phyloP scores from a whole-genome alignment of 2,797 vertebrate species.

The Intellagama lesueurii region DNA sequence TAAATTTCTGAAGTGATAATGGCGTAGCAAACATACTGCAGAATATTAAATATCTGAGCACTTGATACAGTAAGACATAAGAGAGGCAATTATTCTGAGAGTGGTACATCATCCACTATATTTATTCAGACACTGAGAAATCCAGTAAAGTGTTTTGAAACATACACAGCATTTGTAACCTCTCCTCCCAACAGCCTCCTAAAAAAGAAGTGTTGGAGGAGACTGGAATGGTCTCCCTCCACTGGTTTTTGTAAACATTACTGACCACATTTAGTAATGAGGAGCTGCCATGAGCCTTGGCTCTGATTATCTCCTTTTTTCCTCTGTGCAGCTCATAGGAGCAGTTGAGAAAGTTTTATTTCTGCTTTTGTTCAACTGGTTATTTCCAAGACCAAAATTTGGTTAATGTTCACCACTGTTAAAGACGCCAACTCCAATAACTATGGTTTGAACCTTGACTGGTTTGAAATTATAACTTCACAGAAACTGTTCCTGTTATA shows the following conservation, averaged over 20 bases:
- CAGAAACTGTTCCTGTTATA: no score
- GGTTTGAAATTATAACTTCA: not conserved
- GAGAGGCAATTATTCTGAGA: not conserved
- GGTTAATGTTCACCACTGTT: not conserved
- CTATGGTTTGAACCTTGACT: not conserved
- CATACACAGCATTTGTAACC: not conserved
- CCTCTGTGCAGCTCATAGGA: not conserved
- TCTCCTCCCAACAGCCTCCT: not conserved
- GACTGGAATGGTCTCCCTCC: not conserved
- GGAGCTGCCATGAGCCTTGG: not conserved
- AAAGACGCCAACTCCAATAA: not conserved
- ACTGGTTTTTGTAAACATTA: not conserved
- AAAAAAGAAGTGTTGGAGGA: not conserved
- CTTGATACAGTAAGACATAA: not conserved
- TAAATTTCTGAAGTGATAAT: not conserved
- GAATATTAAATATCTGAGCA: not conserved
- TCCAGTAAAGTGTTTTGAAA: not conserved
- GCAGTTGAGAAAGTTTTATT: not conserved
- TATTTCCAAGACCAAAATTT: not conserved
- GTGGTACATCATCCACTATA: not conserved
- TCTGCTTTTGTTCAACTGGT: not conserved
- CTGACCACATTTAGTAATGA: not conserved
- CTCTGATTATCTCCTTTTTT: not conserved
- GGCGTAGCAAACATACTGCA: not conserved
- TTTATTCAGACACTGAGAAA: not conserved